These are phyloP conservation scores for Ceratothoa steindachneri DNA, from an alignment of 2,888 invertebrate genomes.

Conservation along the genomic window DNA sequence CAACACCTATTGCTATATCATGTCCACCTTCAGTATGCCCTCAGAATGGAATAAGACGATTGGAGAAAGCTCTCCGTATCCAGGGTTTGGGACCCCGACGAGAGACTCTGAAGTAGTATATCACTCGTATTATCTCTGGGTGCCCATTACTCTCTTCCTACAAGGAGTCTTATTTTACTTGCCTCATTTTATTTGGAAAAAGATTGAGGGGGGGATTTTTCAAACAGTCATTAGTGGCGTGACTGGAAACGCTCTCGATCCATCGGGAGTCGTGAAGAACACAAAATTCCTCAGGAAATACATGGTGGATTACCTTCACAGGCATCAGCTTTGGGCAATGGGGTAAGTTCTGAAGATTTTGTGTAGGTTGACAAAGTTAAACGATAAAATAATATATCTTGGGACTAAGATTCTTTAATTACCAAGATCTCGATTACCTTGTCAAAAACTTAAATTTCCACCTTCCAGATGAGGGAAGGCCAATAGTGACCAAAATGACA, in stretches of 20 bases:
- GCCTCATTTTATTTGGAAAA: conserved; percentile 74
- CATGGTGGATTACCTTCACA: conserved; percentile 39
- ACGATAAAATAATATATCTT: too few relatives aligned
- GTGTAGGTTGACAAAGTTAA: conserved; percentile 30
- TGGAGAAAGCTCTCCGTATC: conserved; percentile 32
- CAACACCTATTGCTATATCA: conserved; percentile 46
- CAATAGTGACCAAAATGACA: too few relatives aligned
- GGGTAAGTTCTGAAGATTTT: conserved; percentile 28
- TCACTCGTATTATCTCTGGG: conserved; percentile 91
- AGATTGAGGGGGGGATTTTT: conserved; percentile 83
- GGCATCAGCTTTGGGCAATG: conserved; percentile 39
- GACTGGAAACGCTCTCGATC: conserved; percentile 59
- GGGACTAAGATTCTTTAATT: too few relatives aligned
- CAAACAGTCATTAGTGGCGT: conserved; percentile 82
- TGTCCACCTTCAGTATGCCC: conserved; percentile 46
- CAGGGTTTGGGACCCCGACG: conserved; percentile 63
- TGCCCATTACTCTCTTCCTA: conserved; percentile 77
- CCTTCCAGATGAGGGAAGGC: too few relatives aligned
- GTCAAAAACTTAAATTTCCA: too few relatives aligned
- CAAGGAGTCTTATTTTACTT: conserved; percentile 42
- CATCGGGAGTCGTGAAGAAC: conserved; percentile 61
- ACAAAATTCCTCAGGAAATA: conserved; percentile 29
- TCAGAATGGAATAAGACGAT: conserved; percentile 31
- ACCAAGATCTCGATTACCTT: too few relatives aligned
- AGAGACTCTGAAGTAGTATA: conserved; percentile 67